Evolutionary conservation across 2,888 invertebrate species (phyloP).

Genomic region (Mesochorus sp.): DNA sequence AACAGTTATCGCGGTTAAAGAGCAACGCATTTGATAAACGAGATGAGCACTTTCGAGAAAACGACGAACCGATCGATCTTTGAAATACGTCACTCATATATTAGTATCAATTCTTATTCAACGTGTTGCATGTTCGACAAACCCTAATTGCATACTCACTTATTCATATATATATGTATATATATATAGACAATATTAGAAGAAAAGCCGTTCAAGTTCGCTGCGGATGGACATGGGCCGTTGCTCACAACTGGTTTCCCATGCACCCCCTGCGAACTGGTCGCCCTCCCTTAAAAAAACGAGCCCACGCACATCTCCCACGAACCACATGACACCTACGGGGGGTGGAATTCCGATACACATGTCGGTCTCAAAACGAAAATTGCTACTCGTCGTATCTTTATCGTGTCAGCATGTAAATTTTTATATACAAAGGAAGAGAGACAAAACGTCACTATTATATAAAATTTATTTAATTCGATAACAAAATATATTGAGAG

Average conservation of each 20-base stretch:
- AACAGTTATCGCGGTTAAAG: no score
- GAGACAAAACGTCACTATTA: not conserved
- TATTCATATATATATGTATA: not conserved
- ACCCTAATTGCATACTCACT: not conserved
- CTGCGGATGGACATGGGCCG: slow-evolving; percentile 74
- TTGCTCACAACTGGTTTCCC: slow-evolving; percentile 79
- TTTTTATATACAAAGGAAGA: not conserved
- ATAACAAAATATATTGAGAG: not conserved
- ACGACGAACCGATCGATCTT: slow-evolving; percentile 6
- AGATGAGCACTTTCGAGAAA: not conserved
- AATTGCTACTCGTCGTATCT: slow-evolving; percentile 51
- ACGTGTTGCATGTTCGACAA: not conserved
- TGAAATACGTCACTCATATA: not conserved
- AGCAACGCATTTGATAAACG: not conserved
- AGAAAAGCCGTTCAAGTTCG: slow-evolving; percentile 53
- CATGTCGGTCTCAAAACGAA: slow-evolving; percentile 69
- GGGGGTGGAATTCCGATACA: slow-evolving; percentile 77
- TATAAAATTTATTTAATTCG: not conserved
- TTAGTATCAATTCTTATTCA: not conserved
- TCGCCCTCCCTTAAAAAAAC: slow-evolving; percentile 51
- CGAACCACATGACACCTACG: slow-evolving; percentile 78
- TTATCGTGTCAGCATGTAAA: slow-evolving; percentile 71
- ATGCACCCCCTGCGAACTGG: slow-evolving; percentile 80
- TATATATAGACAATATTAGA: slow-evolving; percentile 8
- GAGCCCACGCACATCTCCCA: slow-evolving; percentile 59